Base-by-base conservation (phyloP, 2,797 vertebrate genomes). In the Semaprochilodus insignis region DNA sequence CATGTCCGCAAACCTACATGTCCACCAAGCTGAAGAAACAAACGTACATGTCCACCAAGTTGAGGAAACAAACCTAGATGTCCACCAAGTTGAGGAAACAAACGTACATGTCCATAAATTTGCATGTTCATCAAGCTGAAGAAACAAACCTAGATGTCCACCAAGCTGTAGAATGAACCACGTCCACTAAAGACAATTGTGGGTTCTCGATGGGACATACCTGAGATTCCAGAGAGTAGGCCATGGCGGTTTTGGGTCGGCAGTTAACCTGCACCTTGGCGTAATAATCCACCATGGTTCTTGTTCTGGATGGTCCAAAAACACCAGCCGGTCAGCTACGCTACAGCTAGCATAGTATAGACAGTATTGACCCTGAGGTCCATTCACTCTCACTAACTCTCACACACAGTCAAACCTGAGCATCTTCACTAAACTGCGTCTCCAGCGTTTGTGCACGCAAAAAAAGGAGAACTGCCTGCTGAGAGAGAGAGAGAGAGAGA, bases 261-360 rank as follows among this genome's bases (percentile, higher is more conserved):
- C 85, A 87, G 40, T 69, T 81, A 13, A 51, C 57, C 65, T 65
- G 79, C 59, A 81, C 57, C 80, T 87, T 87, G 62, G 81, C 69
- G 77, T 87, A 86, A 77, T 81, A 85, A 40, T 89, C 87, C 76
- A 88, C 67, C 88, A 88, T 89, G 84, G 67, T 72, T 36, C 59
- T 16, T 27, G 63, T 57, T 67, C 3, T 51, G 74, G 21, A 80
- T 17, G 52, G n/a, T 70, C 67, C 66, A 52, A 10, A 44, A 66
- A 16, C 10, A 27, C 78, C 76, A 74, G 36, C 59, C 36, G 77
- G 62, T 48, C 66, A 78, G 82, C 67, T 63, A 75, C 48, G 77
- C 52, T 48, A 23, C 27, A n/a, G 23, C 40, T 19, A 74, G 10
- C 52, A 48, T 36, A 17, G 21, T 54, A 44, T 14, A 27, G 14